Conservation (phyloP, 2,113 vertebrate species). For the Salvelinus fontinalis region DNA sequence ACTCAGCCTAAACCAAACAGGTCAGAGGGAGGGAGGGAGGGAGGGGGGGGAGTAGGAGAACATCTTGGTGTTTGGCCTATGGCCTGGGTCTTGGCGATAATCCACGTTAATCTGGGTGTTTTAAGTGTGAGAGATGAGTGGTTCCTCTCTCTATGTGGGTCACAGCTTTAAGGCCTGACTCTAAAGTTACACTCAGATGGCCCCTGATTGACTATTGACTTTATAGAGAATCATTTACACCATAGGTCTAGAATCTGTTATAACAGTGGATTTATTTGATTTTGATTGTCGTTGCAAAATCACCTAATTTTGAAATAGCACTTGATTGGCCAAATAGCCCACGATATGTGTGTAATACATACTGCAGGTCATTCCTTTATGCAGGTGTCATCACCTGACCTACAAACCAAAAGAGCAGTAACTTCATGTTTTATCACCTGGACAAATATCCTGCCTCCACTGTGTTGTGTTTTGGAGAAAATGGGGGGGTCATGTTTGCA, state of each 20-base stretch:
- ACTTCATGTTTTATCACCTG: no score
- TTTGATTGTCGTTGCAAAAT: neutral
- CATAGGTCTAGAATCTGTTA: neutral
- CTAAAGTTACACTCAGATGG: conserved; percentile 22
- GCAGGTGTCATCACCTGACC: no score
- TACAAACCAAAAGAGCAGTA: no score
- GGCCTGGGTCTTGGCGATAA: conserved; percentile 67
- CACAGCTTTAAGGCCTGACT: conserved; percentile 55
- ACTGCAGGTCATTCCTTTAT: neutral
- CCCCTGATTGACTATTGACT: neutral
- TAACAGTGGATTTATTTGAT: neutral
- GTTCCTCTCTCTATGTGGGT: conserved; percentile 56
- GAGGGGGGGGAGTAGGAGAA: conserved; percentile 9
- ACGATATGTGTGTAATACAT: neutral
- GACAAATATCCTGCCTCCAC: no score
- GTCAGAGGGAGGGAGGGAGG: conserved; percentile 11
- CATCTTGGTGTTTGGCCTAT: conserved; percentile 56
- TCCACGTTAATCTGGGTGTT: conserved; percentile 75
- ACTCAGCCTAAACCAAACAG: conserved; percentile 9
- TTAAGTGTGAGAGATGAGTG: conserved; percentile 67
- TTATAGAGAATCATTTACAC: neutral
- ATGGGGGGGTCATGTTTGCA: no score
- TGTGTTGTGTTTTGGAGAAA: no score
- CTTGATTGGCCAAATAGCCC: neutral
- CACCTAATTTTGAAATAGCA: neutral